Evolutionary conservation across 2,888 invertebrate species (phyloP).

Genomic region (Euzophera pinguis): DNA sequence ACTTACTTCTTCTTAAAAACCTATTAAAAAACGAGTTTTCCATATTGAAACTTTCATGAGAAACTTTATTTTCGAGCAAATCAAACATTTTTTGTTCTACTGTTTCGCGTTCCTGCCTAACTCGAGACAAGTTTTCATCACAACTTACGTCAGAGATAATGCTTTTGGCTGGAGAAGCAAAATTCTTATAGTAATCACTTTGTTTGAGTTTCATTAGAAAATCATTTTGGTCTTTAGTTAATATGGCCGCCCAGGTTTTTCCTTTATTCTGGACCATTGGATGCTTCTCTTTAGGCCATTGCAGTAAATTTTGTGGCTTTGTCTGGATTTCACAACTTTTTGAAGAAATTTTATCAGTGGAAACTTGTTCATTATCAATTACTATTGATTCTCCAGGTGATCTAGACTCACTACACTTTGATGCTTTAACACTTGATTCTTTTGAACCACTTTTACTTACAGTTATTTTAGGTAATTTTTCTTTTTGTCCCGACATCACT

Average conservation of each 20-base stretch:
- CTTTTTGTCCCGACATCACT: slow-evolving; percentile 24
- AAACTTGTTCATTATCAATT: not conserved
- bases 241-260: slow-evolving; percentile 67
- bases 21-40: slow-evolving; percentile 82
- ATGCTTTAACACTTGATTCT: slow-evolving; percentile 1
- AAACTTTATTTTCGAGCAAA: slow-evolving; percentile 86
- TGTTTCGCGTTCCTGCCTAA: slow-evolving; percentile 61
- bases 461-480: slow-evolving; percentile 2
- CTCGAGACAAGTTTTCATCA: slow-evolving; percentile 47
- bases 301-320: slow-evolving; percentile 22
- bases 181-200: slow-evolving; percentile 71
- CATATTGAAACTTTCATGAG: slow-evolving; percentile 85
- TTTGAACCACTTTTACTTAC: slow-evolving; percentile 17
- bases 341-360: not conserved
- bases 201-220: slow-evolving; percentile 64
- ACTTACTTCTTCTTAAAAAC: slow-evolving; percentile 60
- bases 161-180: slow-evolving; percentile 64
- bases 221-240: slow-evolving; percentile 69
- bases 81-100: slow-evolving; percentile 89
- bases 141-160: slow-evolving; percentile 53
- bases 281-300: slow-evolving; percentile 56
- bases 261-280: slow-evolving; percentile 59
- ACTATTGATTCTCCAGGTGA: not conserved
- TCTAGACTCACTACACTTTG: not conserved
- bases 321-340: not conserved